These are phyloP conservation scores for Lophochroa leadbeateri DNA, from an alignment of 2,113 vertebrate species.

Conservation along the genomic window DNA sequence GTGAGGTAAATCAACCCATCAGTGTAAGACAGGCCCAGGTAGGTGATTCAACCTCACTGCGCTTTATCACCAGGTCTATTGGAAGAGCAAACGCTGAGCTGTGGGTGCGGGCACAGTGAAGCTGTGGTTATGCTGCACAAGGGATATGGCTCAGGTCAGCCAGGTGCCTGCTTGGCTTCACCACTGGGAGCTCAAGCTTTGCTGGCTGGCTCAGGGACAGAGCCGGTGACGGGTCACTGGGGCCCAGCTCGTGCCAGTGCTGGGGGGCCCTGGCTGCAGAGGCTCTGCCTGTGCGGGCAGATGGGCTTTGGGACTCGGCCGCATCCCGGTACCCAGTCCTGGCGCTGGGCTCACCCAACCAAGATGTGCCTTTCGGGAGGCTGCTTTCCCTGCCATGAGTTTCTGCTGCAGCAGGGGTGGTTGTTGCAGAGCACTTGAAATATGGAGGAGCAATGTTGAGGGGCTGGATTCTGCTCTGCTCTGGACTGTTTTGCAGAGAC, in stretches of 20 bases:
- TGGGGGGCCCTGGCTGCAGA: not conserved
- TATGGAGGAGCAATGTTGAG: not conserved
- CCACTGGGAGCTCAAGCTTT: not conserved
- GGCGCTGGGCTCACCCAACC: fast-evolving
- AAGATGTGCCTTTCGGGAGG: not conserved
- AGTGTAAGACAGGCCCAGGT: not conserved
- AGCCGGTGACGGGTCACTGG: fast-evolving
- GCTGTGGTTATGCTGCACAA: fast-evolving
- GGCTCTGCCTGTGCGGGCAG: not conserved
- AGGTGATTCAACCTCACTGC: not conserved
- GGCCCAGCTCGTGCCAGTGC: fast-evolving
- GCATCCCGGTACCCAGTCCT: fast-evolving
- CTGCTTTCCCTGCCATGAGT: not conserved
- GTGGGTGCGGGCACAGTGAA: not conserved
- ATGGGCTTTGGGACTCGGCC: not conserved
- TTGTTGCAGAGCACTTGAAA: not conserved
- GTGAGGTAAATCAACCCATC: not conserved
- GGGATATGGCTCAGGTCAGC: not conserved
- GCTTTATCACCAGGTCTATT: not conserved
- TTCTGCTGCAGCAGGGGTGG: not conserved
- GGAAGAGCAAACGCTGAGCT: not conserved
- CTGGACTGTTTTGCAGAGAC: not conserved
- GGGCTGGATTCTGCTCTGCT: not conserved
- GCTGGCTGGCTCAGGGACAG: not conserved
- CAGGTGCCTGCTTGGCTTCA: not conserved